phyloP scores from a whole-genome alignment of 2,888 invertebrate species.

The Eledona agricola region DNA sequence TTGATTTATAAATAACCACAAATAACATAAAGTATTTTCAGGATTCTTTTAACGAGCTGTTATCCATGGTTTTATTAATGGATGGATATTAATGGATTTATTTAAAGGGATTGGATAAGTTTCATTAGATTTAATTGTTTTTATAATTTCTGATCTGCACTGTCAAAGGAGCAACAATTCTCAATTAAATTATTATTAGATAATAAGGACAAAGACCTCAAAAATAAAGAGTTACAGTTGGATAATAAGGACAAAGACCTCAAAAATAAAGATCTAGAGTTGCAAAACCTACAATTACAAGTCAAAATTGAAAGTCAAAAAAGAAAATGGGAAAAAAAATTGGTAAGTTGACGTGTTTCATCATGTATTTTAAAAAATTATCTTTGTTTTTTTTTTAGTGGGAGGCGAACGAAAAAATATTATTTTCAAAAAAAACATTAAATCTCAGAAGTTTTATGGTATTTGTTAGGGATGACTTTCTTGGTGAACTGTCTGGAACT shows the following conservation, averaged over 20 bases:
- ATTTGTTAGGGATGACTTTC: constrained; percentile 1
- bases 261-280: not conserved
- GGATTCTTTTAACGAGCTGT: constrained; percentile 1
- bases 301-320: constrained; percentile 1
- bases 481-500: constrained; percentile 2
- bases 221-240: too few species aligned
- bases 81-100: too few species aligned
- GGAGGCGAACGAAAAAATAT: constrained; percentile 1
- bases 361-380: constrained; percentile 1
- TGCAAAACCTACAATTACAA: constrained; percentile 2
- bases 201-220: too few species aligned
- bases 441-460: constrained; percentile 2
- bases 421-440: not conserved
- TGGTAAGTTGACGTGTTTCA: constrained; percentile 2
- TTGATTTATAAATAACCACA: too few species aligned
- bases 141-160: too few species aligned
- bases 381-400: constrained; percentile 2
- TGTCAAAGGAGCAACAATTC: constrained; percentile 2
- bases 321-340: constrained; percentile 1
- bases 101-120: too few species aligned
- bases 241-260: not conserved
- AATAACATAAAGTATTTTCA: too few species aligned
- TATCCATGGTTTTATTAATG: too few species aligned
- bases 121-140: too few species aligned
- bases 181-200: too few species aligned